Percentiles rank a stretch among this genome's conserved stretches.
Evolutionary conservation across 1,140 invertebrate genomes (phyloP).

Genomic region (Bombus turneri): DNA sequence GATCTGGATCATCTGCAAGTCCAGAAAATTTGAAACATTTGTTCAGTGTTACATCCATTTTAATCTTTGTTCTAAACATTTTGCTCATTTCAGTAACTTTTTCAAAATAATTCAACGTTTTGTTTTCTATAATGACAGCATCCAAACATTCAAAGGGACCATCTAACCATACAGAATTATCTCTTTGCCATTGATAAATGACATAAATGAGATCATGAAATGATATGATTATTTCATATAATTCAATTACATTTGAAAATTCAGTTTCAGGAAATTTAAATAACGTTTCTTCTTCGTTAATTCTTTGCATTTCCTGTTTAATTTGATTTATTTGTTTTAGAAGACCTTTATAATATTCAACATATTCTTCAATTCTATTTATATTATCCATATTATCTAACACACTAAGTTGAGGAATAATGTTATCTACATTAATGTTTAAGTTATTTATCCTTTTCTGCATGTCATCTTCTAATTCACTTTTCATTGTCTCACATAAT

Average conservation of each 20-base stretch:
- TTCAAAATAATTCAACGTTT: constrained; percentile 80
- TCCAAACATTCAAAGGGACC: constrained; percentile 86
- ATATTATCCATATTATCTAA: constrained; percentile 81
- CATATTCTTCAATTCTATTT: constrained; percentile 75
- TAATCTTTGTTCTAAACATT: constrained; percentile 84
- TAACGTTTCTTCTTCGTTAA: constrained; percentile 87
- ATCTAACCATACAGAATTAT: constrained; percentile 87
- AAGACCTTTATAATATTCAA: constrained; percentile 83
- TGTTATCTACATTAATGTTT: constrained; percentile 83
- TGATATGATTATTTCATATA: constrained; percentile 79
- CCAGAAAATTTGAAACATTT: constrained; percentile 80
- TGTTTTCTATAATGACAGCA: constrained; percentile 81
- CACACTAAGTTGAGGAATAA: constrained; percentile 82
- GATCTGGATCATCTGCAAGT: constrained; percentile 84
- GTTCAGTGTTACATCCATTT: constrained; percentile 81
- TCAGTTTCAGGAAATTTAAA: constrained; percentile 87
- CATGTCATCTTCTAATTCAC: constrained; percentile 85
- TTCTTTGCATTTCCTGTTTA: constrained; percentile 83
- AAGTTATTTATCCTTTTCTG: constrained; percentile 83
- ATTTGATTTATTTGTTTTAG: constrained; percentile 84
- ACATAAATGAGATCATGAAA: constrained; percentile 78
- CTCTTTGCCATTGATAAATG: constrained; percentile 86
- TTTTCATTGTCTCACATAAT: constrained; percentile 85
- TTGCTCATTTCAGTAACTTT: constrained; percentile 84
- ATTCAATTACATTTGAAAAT: constrained; percentile 85